A percentile compares a stretch with the other conserved stretches of the same genome.
phyloP scores from a whole-genome alignment of 2,113 vertebrate species.

The Apaloderma vittatum region DNA sequence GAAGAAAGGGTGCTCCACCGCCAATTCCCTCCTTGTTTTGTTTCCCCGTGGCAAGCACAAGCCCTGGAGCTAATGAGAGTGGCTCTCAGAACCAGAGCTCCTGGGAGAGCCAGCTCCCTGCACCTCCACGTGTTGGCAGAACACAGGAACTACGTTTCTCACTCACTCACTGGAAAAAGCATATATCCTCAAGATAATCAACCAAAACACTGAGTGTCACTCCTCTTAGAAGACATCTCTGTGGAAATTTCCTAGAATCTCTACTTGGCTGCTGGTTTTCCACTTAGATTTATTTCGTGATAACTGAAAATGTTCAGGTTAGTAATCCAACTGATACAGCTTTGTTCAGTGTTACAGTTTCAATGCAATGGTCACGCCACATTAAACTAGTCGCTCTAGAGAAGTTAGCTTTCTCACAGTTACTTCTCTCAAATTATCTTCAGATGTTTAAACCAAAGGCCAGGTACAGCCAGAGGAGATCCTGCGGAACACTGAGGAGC shows the following conservation, averaged over 20 bases:
- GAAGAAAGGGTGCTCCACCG: neutral
- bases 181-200: neutral
- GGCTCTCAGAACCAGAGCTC: neutral
- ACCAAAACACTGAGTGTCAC: neutral
- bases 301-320: neutral
- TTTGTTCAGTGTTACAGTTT: neutral
- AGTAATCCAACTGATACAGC: neutral
- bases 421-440: neutral
- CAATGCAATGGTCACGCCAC: neutral
- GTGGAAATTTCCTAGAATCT: neutral
- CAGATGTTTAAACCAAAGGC: neutral
- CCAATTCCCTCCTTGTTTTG: neutral
- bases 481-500: fast-evolving
- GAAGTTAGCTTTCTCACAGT: neutral
- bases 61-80: neutral
- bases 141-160: neutral
- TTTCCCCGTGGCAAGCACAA: neutral
- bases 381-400: neutral
- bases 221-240: neutral
- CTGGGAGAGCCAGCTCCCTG: neutral
- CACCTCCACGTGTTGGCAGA: neutral
- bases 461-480: neutral
- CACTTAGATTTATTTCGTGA: neutral
- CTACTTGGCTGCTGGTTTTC: neutral
- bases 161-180: neutral